These are phyloP conservation scores for Bruchidius siliquastri DNA, from an alignment of 2,888 invertebrate genomes.

Conservation along the genomic window DNA sequence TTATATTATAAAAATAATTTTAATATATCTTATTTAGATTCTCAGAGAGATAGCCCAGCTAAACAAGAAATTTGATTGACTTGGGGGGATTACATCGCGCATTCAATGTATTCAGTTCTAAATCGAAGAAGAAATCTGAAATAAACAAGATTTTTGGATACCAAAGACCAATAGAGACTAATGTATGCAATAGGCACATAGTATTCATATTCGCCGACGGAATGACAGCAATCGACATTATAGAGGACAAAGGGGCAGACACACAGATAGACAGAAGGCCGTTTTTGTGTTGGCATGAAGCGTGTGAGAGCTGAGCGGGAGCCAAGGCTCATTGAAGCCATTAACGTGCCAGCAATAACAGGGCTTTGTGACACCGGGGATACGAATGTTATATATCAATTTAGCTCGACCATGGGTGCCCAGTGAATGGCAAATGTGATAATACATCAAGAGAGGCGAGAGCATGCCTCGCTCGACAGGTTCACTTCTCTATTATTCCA, in stretches of 20 bases:
- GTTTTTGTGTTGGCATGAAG: neutral
- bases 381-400: constrained; percentile 38
- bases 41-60: no score
- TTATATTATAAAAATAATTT: no score
- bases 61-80: no score
- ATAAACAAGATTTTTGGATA: no score
- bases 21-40: no score
- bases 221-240: neutral
- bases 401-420: constrained; percentile 26
- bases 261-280: neutral
- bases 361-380: constrained; percentile 31
- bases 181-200: no score
- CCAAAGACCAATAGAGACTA: no score
- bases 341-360: constrained; percentile 34
- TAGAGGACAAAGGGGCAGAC: neutral
- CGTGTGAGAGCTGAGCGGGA: neutral
- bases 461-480: neutral
- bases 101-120: no score
- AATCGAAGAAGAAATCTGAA: no score
- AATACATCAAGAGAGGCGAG: constrained; percentile 27
- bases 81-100: no score
- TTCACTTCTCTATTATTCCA: neutral
- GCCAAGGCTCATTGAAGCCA: constrained; percentile 30
- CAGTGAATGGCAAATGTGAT: constrained; percentile 37
- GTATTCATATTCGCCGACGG: neutral